Evolutionary conservation across 2,888 invertebrate genomes (phyloP), one percentile per base, ranked within the genome.

Genomic region (Tillus elongatus): DNA sequence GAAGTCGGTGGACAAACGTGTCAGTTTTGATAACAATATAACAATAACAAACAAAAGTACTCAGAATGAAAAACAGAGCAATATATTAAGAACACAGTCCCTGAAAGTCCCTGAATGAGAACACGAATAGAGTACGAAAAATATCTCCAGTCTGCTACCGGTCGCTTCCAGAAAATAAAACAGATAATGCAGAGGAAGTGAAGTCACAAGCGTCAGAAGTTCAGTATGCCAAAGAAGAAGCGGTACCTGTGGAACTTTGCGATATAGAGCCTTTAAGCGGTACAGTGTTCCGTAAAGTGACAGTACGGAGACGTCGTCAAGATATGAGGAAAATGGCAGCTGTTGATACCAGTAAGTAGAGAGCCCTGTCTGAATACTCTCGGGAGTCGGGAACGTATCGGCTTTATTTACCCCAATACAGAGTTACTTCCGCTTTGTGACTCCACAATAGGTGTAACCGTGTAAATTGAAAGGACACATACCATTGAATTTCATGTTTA

Each of bases 281-380:
- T 3, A 73, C 74, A 2, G 74, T 78, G 6, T 79, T 79, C 52
- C 68, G 71, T 47, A 75, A 77, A 60, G 77, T 79, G 38, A 74
- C 77, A 41, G 74, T 79, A 16, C 69, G 75, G 52, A 69, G 76
- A 54, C 66, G 77, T 47, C 63, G 73, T 55, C 64, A 66, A 47
- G 61, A 63, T 44, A 59, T 63, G 58, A 54, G 59, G 46, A 66
- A 65, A 52, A 53, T 63, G 48, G 52, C 57, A 3, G 59, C 65
- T 2, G 56, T 63, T 35, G 66, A 67, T 49, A 56, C 58, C 38
- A 67, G 67, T 67, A 50, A 63, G 56, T 51, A 10, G 24, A 8
- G 24, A 9, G 6, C 6, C 9, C 9, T 19, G 24, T 19, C 6
- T 6, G n/a, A 8, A 9, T 19, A 9, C 24, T 19, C 9, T 19